Evolutionary conservation across 2,797 vertebrate genomes (phyloP).

Genomic region (Chaetodon trifasciatus): DNA sequence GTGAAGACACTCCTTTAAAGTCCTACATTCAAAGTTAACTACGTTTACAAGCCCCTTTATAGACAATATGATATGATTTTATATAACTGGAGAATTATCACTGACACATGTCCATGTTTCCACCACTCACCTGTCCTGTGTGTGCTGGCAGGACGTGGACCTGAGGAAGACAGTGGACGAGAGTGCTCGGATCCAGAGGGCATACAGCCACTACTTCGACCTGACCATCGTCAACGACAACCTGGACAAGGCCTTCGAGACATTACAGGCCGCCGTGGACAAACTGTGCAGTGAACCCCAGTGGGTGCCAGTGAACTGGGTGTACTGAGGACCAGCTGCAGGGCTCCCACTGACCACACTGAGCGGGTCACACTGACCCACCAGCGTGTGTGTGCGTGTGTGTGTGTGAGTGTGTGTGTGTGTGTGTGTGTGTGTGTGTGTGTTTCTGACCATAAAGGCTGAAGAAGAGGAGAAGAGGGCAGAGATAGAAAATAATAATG

Average conservation of each 20-base stretch:
- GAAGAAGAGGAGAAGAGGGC: slow-evolving; percentile 52
- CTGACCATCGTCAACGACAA: slow-evolving; percentile 95
- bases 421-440: slow-evolving; percentile 46
- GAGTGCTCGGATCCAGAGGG: slow-evolving; percentile 94
- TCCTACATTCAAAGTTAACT: background rate
- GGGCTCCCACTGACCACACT: slow-evolving; percentile 12
- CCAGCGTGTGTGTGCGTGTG: slow-evolving; percentile 44
- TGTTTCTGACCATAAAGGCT: slow-evolving; percentile 53
- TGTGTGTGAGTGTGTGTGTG: slow-evolving; percentile 16
- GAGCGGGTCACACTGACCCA: slow-evolving; percentile 43
- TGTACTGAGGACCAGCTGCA: slow-evolving; percentile 87
- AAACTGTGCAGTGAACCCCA: slow-evolving; percentile 91
- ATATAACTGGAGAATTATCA: background rate
- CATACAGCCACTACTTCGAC: slow-evolving; percentile 98
- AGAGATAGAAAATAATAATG: slow-evolving; percentile 49
- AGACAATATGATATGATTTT: background rate
- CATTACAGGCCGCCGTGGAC: slow-evolving; percentile 91
- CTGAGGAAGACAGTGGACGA: slow-evolving; percentile 98
- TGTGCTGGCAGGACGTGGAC: slow-evolving; percentile 90
- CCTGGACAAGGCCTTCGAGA: slow-evolving; percentile 97
- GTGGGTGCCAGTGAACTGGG: slow-evolving; percentile 99
- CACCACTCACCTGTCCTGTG: slow-evolving; percentile 10
- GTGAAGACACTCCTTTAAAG: background rate
- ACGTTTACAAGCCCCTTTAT: background rate
- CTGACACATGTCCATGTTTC: background rate